Percentiles rank a stretch among this genome's conserved stretches.
Evolutionary conservation across 2,113 vertebrate species (phyloP).

Genomic region (Mastomys coucha): DNA sequence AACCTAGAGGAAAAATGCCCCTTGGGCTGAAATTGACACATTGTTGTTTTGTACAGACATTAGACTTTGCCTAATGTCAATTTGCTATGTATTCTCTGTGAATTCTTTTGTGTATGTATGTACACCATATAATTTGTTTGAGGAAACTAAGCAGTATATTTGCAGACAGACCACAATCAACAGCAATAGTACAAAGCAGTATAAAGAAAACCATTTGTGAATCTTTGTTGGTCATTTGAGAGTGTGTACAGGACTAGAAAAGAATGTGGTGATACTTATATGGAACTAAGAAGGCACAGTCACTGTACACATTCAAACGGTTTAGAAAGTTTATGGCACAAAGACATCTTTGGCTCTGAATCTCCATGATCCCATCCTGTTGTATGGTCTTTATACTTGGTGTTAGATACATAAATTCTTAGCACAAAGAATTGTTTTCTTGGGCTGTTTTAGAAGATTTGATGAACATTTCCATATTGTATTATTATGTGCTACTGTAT

Average conservation of each 20-base stretch:
- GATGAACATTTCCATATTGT: slow-evolving; percentile 35
- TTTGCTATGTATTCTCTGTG: slow-evolving; percentile 9
- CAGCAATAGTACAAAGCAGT: neutral
- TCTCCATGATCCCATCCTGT: neutral
- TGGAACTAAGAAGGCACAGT: slow-evolving; percentile 10
- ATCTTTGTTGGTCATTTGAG: slow-evolving; percentile 20
- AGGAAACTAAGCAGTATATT: slow-evolving; percentile 21
- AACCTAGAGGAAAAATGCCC: slow-evolving; percentile 66
- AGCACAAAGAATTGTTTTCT: neutral
- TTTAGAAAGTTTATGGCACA: slow-evolving; percentile 38
- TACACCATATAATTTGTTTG: slow-evolving; percentile 7
- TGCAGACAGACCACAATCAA: neutral
- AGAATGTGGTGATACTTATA: neutral
- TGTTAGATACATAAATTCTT: slow-evolving; percentile 28
- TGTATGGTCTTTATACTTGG: neutral
- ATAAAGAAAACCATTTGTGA: slow-evolving; percentile 47
- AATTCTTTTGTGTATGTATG: slow-evolving; percentile 2
- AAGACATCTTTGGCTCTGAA: neutral
- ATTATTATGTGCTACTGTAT: neutral
- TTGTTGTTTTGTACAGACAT: slow-evolving; percentile 23
- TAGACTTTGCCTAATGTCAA: slow-evolving; percentile 13
- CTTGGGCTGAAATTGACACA: slow-evolving; percentile 63
- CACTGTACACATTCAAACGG: neutral
- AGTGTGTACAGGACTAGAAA: slow-evolving; percentile 9
- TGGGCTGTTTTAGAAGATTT: slow-evolving; percentile 42